Conservation (phyloP, 2,888 invertebrate species). For the Epistrophe eligans region DNA sequence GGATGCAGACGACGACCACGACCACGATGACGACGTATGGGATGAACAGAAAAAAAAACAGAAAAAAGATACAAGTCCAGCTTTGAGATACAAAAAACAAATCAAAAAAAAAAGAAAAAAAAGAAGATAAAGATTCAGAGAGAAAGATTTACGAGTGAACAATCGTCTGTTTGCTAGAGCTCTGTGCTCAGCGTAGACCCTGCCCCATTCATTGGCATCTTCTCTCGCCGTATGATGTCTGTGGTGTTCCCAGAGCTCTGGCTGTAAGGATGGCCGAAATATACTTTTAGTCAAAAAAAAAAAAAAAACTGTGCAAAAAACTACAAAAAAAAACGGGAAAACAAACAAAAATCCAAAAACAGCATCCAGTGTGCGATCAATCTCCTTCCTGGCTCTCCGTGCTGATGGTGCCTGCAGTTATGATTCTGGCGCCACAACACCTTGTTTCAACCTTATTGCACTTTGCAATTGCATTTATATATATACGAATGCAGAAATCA, state of each 20-base stretch:
- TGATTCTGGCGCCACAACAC: constrained; percentile 76
- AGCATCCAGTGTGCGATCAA: constrained; percentile 74
- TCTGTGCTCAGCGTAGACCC: constrained; percentile 68
- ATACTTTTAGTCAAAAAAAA: constrained; percentile 47
- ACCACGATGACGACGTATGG: constrained; percentile 55
- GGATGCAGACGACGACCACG: constrained; percentile 51
- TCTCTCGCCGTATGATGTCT: constrained; percentile 72
- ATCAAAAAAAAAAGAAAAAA: constrained; percentile 16
- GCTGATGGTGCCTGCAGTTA: constrained; percentile 73
- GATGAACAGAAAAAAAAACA: constrained; percentile 49
- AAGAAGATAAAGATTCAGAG: constrained; percentile 73
- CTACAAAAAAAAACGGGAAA: constrained; percentile 36
- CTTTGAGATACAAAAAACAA: constrained; percentile 40
- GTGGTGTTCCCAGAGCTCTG: constrained; percentile 32
- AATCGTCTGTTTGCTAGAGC: constrained; percentile 73
- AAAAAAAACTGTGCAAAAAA: constrained; percentile 65
- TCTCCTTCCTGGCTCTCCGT: constrained; percentile 67
- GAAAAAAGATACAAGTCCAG: constrained; percentile 73
- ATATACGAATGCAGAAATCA: constrained; percentile 39
- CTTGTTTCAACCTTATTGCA: constrained; percentile 74
- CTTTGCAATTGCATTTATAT: constrained; percentile 65
- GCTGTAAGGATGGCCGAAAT: constrained; percentile 72
- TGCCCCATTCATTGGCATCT: constrained; percentile 76
- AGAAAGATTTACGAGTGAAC: constrained; percentile 76
- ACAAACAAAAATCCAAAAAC: constrained; percentile 69